Base-by-base conservation (phyloP, 2,797 vertebrate species). In the Eremophila alpestris region DNA sequence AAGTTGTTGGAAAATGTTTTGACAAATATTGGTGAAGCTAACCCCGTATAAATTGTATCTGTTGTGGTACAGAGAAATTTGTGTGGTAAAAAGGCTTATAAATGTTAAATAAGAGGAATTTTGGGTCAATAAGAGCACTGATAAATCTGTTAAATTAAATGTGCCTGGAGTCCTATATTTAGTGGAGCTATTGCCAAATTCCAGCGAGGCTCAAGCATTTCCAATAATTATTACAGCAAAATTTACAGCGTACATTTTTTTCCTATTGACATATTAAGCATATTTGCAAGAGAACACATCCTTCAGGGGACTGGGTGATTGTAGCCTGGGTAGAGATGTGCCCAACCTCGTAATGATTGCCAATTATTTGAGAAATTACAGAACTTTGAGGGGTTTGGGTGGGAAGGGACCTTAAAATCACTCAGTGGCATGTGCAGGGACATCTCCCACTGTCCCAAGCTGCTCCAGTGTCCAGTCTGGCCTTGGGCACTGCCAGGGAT, bases 91-190 rank as follows among this genome's bases (percentile, higher is more conserved):
- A 95, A 83, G 54, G 24, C 63, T 89, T 80, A 63, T 67, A 90
- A 92, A 85, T 93, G 79, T 95, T 96, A 92, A 95, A 84, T 89
- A 93, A 92, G 71, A 91, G 56, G 75, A 94, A 62, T 51, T 89
- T 94, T 77, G 77, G 34, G 71, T 96, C 84, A 94, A 68, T 93
- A 95, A 83, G 89, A 62, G 58, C 82, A 43, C 79, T 67, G 95
- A 94, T 94, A 94, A 91, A 94, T 92, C 45, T 74, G 58, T 65
- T 95, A 88, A 90, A 76, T 92, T 67, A 89, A 94, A 71, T 81
- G 92, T 90, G 81, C 82, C 93, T 95, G 68, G 83, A 97, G 90
- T 67, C 81, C 92, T 89, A 58, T 94, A 96, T 94, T 90, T 96
- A 95, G 82, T 90, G 81, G 36, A 83, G 81, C 87, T 94, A 38